Evolutionary conservation across 2,888 invertebrate genomes (phyloP), one percentile per base, ranked within the genome.

Genomic region (Polietes domitor): DNA sequence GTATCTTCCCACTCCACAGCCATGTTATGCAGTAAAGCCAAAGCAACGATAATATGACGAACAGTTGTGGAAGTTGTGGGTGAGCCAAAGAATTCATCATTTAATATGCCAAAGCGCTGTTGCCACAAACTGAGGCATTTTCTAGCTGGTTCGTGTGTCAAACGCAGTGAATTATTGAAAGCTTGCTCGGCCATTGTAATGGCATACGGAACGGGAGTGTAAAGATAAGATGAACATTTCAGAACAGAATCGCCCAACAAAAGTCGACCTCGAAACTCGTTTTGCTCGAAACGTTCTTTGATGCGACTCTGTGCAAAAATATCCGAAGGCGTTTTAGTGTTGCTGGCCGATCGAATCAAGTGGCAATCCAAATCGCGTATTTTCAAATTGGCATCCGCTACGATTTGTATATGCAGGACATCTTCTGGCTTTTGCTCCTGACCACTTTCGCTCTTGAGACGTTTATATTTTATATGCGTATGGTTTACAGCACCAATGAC

Each of bases 1-100:
- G 86, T 86, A 85, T 91, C 90, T 53, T 86, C 87, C 88, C 90
- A 90, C n/a, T 90, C 90, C 77, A 90, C 87, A 12, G 90, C 90
- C 89, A 90, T 90, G 37, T 90, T 90, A 32, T 90, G 90, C 2
- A 90, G 86, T 28, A 90, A 80, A 4, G 88, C 89, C 28, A 90
- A 75, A 10, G 90, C 90, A 0, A 90, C 89, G 41, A 90, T 87
- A 75, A 88, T 88, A 53, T 91, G 89, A 41, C 89, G 89, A 7
- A 87, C 88, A 0, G 88, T 86, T 4, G 85, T 87, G 73, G 87
- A 87, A 0, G 88, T 86, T 4, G 85, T 87, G 73, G 87, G 88
- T n/a, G 91, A 88, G 4, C 87, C 86, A 4, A 85, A 70, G 12
- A 89, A 83, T 80, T 88, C 88, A 32, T 85, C 87, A 7, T 86